Conservation (phyloP, 2,888 invertebrate species). For the Drosophila sordidapex region DNA sequence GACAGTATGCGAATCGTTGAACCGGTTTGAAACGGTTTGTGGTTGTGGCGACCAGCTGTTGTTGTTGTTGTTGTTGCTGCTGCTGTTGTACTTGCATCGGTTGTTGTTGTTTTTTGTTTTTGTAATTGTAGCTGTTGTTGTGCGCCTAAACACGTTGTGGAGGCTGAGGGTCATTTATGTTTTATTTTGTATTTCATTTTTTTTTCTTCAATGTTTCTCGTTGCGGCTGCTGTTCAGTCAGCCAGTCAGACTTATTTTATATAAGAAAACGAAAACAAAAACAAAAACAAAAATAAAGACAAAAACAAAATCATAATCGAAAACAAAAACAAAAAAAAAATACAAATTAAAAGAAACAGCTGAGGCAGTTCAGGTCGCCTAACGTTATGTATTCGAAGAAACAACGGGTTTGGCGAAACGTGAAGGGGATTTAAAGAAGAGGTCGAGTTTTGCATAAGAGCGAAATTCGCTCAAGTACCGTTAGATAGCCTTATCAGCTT, state of each 20-base stretch:
- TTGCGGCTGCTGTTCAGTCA: conserved; percentile 9
- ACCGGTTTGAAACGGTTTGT: conserved; percentile 67
- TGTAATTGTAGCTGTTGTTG: conserved; percentile 15
- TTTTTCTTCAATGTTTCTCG: conserved; percentile 19
- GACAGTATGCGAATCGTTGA: conserved; percentile 26
- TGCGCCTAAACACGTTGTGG: conserved; percentile 43
- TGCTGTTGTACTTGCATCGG: conserved; percentile 32
- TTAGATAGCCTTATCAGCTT: not conserved
- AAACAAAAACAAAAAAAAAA: not conserved
- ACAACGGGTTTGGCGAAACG: not conserved
- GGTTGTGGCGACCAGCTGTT: conserved; percentile 18
- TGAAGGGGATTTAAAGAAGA: not conserved
- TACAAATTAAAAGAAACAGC: conserved; percentile 5
- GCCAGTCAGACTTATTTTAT: conserved; percentile 16
- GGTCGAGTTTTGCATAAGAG: not conserved
- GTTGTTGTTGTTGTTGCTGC: not conserved
- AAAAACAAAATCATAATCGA: too few relatives aligned
- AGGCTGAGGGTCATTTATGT: conserved; percentile 59
- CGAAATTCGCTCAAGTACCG: not conserved
- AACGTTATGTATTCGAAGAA: not conserved
- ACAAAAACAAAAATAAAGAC: too few relatives aligned
- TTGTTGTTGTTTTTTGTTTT: conserved; percentile 19
- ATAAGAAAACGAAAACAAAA: not conserved
- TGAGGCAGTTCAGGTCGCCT: not conserved
- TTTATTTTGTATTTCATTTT: not conserved